A percentile compares a stretch with the other conserved stretches of the same genome.
Conservation (phyloP, 2,888 invertebrate genomes). For the Acanthosepion lycidas region DNA sequence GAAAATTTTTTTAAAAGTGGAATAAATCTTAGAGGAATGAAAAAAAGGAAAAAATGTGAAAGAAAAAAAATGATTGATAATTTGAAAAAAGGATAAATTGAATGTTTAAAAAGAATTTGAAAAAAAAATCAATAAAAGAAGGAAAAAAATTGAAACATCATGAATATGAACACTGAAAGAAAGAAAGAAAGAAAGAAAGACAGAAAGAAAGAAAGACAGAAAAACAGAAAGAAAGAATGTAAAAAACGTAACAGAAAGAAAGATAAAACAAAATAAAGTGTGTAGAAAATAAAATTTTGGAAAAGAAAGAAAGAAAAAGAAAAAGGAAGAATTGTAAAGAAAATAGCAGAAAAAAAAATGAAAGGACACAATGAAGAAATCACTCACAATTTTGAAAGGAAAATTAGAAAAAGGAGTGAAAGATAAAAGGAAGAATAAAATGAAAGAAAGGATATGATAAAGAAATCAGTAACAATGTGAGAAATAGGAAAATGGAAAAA, state of each 20-base stretch:
- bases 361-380: not conserved
- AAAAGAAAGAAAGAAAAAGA: not conserved
- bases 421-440: not conserved
- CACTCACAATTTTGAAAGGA: too few relatives aligned
- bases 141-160: too few relatives aligned
- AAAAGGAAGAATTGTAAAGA: not conserved
- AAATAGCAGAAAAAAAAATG: not conserved
- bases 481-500: too few relatives aligned
- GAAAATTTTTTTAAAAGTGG: too few relatives aligned
- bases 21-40: too few relatives aligned
- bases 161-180: not conserved
- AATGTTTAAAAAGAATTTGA: too few relatives aligned
- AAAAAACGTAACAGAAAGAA: not conserved
- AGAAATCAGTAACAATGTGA: not conserved
- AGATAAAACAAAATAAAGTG: not conserved
- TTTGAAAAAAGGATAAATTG: too few relatives aligned
- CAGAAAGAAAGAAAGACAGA: not conserved
- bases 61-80: too few relatives aligned
- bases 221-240: not conserved
- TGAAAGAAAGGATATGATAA: not conserved
- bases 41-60: too few relatives aligned
- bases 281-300: too few relatives aligned
- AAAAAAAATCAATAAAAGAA: too few relatives aligned
- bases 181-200: not conserved
- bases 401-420: not conserved